Base-by-base conservation (phyloP, 1,140 invertebrate genomes). In the Gryon sp. region DNA sequence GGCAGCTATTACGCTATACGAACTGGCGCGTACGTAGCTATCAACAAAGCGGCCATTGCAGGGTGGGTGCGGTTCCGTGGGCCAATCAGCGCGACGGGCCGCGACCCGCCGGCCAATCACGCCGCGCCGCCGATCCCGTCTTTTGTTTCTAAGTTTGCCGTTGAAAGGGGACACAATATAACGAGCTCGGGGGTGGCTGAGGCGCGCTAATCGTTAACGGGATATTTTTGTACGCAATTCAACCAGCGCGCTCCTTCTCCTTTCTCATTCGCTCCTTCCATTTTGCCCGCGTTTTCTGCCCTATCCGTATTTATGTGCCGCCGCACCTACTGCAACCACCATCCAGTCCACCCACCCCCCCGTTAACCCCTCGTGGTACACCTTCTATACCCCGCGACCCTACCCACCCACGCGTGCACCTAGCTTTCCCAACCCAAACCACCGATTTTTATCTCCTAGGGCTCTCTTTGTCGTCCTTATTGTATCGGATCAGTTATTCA, bases 11-110 rank as follows among this genome's bases (percentile, higher is more conserved):
- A 84, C 82, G 76, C 16, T 65, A n/a, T n/a, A 68, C 76, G 73
- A 77, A 78, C 68, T 79, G 72, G 77, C 72, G 72, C 63, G 77
- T 78, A 72, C 70, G 77, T 68, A 78, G 46, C 48, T 68, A 46
- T 80, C 81, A 79, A 88, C 86, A 87, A 88, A 88, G 87, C 87
- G 87, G 87, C 87, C 87, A 89, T 89, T 89, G 87, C 87, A 87
- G 85, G 86, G 83, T 88, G 86, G 87, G 87, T 88, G 87, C 87
- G 87, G 87, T 88, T 84, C 84, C 79, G 77, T 80, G 82, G 78
- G 87, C 87, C 87, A 89, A 89, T 89, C 84, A 89, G 84, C 82
- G 82, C 81, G 75, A 78, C 81, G 80, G 77, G 80, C 80, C 82
- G 78, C 82, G 80, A 82, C 80, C 78, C 66, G 66, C 70, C 76